Base-by-base conservation (phyloP, 2,888 invertebrate genomes). In the Eilema caniola region DNA sequence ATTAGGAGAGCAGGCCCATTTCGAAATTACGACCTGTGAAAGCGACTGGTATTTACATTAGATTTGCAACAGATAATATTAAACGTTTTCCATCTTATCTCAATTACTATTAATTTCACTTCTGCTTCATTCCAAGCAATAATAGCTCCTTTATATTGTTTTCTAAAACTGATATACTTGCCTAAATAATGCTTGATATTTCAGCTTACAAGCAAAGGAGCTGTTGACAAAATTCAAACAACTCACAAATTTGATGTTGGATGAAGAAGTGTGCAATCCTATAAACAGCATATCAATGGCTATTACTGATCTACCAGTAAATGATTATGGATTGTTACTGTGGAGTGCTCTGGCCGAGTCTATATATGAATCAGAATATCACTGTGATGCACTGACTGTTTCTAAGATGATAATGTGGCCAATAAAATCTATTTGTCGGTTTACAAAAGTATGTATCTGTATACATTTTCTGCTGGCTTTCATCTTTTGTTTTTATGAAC, bases 341-440 rank as follows among this genome's bases (percentile, higher is more conserved):
- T 94, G 95, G 94, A 88, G 87, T 2, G 87, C 89, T 1, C 70
- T 94, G 16, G 83, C 86, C 0, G 86, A 90, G 59, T 78, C 85
- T 14, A 70, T 90, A 10, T 78, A 75, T 71, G 79, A 85, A 73
- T 73, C 76, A 1, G 70, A 82, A 25, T 72, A 70, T 57, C 72
- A 81, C 31, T 66, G 77, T 0, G 78, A 74, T 65, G 41, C 73
- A 28, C 70, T 81, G 16, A 76, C 75, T 53, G 66, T 89, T 62
- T 69, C 69, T 25, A 77, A 81, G 59, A 74, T 90, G 25, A 67
- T 94, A 12, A 24, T 88, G 12, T 93, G 93, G 92, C 95, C 94
- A 2, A 78, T 95, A 33, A 80, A 87, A 66, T 66, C 80, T 24
- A 66, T 87, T 47, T 69, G 82, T 11, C 33, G 65, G 11, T 85